These are phyloP conservation scores for Indri indri DNA, from an alignment of 2,113 vertebrate species.

Conservation along the genomic window DNA sequence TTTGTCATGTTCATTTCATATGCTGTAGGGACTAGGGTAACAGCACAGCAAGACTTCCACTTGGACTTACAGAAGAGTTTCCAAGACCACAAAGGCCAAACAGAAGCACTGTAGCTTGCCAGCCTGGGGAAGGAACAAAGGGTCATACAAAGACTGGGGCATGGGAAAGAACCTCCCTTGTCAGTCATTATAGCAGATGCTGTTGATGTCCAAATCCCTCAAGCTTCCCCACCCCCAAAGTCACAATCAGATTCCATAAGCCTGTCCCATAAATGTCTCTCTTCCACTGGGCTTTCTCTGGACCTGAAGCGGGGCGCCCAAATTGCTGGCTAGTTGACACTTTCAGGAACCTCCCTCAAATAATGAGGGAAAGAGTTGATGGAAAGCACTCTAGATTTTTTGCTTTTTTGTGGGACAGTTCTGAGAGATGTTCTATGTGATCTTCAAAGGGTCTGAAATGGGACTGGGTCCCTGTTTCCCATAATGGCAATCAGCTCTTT, in stretches of 20 bases:
- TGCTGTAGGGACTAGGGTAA: not conserved
- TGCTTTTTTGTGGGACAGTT: not conserved
- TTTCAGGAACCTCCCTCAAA: not conserved
- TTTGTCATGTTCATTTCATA: not conserved
- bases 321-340: not conserved
- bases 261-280: fast-evolving
- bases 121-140: not conserved
- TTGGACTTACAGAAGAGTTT: not conserved
- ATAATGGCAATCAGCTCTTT: not conserved
- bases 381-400: not conserved
- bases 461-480: too few relatives aligned
- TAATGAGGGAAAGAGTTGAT: not conserved
- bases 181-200: not conserved
- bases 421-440: not conserved
- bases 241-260: not conserved
- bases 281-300: too few relatives aligned
- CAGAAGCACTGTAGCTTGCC: not conserved
- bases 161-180: not conserved
- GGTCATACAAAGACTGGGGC: not conserved
- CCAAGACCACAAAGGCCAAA: not conserved
- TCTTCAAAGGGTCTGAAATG: not conserved
- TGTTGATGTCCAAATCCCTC: not conserved
- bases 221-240: not conserved
- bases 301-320: not conserved
- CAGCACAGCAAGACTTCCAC: not conserved